Evolutionary conservation across 2,113 vertebrate species (phyloP).

Genomic region (Callaeas wilsoni): DNA sequence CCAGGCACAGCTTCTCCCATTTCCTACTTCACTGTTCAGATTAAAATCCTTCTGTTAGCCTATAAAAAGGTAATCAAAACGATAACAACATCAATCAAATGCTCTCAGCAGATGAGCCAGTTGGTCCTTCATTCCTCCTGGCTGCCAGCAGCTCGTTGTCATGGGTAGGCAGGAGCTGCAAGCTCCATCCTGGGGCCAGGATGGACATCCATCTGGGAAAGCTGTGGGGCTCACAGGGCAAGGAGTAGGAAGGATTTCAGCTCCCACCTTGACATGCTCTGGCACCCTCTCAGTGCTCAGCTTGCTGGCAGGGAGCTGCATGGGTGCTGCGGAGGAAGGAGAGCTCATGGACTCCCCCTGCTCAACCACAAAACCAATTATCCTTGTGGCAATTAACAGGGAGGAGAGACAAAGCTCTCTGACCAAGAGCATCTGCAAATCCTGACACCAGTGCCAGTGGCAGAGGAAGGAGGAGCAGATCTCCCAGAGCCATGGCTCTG

Average conservation of each 20-base stretch:
- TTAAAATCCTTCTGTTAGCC: background rate
- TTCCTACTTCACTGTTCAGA: background rate
- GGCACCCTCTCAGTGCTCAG: background rate
- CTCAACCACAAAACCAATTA: background rate
- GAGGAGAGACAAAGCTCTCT: background rate
- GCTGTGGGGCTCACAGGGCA: fast-evolving
- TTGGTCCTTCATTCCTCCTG: background rate
- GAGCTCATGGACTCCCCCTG: background rate
- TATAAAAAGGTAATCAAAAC: background rate
- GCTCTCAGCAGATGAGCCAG: background rate
- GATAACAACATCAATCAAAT: background rate
- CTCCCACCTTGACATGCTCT: background rate
- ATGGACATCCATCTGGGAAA: background rate
- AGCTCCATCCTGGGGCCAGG: background rate
- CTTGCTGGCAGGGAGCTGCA: background rate
- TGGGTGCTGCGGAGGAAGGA: background rate
- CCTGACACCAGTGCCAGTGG: background rate
- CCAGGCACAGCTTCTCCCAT: background rate
- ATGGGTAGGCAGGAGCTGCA: background rate
- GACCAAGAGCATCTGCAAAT: background rate
- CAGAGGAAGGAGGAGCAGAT: background rate
- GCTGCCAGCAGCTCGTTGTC: background rate
- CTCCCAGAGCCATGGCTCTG: background rate
- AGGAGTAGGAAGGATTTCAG: background rate
- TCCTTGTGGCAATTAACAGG: background rate